Base-by-base conservation (phyloP, 2,888 invertebrate species). In the Cosmopolites sordidus region DNA sequence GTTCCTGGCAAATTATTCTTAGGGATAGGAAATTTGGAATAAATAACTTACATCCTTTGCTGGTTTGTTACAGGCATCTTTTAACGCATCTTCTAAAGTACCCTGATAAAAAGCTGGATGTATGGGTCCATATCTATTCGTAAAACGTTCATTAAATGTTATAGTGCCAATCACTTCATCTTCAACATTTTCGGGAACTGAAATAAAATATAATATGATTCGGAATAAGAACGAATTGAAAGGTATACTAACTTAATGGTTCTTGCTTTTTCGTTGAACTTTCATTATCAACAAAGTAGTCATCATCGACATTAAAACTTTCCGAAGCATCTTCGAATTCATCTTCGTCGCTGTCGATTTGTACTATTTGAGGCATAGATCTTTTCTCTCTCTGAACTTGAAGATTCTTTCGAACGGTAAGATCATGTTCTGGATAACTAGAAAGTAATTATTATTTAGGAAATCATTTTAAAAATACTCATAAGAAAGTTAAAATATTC, bases 51-150 rank as follows among this genome's bases (percentile, higher is more conserved):
- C 95, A 76, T 94, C 92, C 79, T 86, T 89, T 52, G 94, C 93
- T 54, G 92, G 88, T 75, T 87, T 89, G 62, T 86, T 80, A 71
- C 93, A 90, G 17, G 95, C 90, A 73, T 93, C 92, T 71, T 88
- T 88, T 55, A 95, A 81, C 43, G 95, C 95, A 73, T 92, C 89
- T 61, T 93, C 92, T 52, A 97, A 78, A 18, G 89, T 87, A 33
- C 96, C 95, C 65, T 90, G 89, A 76, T 88, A 96, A 77, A 96
- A 96, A 64, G 86, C 82, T 1, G 96, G 95, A 73, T 89, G 89
- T 64, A 86, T 83, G 41, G 86, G 84, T 0, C 95, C 95, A 74
- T 92, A 93, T 58, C 95, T 83, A 62, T 83, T 79, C 48, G 86
- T 83, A 77, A 94, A 96, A 66, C 92, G 88, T 62, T 87, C 85